Evolutionary conservation across 2,113 vertebrate genomes (phyloP), one percentile per base, ranked within the genome.

Genomic region (Thamnophis sirtalis): DNA sequence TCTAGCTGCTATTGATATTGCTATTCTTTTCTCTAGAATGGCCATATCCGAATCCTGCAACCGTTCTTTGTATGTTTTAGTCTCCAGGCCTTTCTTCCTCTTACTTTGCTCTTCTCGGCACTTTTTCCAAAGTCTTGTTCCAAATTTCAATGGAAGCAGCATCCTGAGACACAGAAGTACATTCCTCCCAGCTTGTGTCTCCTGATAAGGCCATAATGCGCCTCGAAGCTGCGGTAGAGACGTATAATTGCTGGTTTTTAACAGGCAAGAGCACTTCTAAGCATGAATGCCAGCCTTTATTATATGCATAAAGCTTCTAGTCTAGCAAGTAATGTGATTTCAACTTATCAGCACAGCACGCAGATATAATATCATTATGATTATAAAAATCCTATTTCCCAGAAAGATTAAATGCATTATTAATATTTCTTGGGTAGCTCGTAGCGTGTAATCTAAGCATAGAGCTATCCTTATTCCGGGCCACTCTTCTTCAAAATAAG

Each of bases 321-420:
- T 0, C 1, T 43, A 5, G 84, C 88, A 90, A 86, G 13, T n/a
- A 8, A 88, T 0, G 4, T 0, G n/a, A 49, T 56, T 86, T 24
- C 33, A 24, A n/a, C 24, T 55, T 92, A 54, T 54, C 49, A 48
- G 51, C 10, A 15, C 84, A 49, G 17, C 51, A 49, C 58, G 28
- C 50, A 43, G 56, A 84, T 3, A 9, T 24, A 48, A 8, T 0
- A 84, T 3, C 19, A 1, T 3, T 54, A 26, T 24, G 55, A 3
- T 8, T 49, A 87, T 91, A 91, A 87, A 91, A 73, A 91, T 28
- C 85, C 85, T 28, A 54, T 91, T 53, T 73, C 85, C 60, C 33
- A 73, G 85, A 54, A 87, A 87, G 85, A 91, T 87, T 54, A 91
- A 87, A 91, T 91, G 26, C 91, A 91, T 87, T 91, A 91, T 87